Evolutionary conservation across 2,888 invertebrate species (phyloP).

Genomic region (Bombylius discolor): DNA sequence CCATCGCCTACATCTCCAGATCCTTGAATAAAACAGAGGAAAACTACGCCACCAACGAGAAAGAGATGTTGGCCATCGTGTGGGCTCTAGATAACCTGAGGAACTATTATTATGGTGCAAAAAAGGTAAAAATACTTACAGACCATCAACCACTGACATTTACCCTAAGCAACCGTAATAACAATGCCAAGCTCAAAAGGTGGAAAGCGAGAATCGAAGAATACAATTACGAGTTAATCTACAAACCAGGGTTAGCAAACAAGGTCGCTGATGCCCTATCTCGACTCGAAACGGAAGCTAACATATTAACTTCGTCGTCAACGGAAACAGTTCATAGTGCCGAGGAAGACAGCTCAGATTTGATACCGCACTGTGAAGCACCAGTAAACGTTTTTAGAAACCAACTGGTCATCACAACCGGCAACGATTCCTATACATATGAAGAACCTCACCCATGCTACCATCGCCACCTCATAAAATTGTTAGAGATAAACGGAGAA

Average conservation of each 20-base stretch:
- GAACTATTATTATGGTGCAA: slow-evolving; percentile 11
- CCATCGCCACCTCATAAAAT: background rate
- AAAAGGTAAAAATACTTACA: slow-evolving; percentile 9
- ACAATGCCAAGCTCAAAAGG: slow-evolving; percentile 11
- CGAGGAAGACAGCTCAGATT: slow-evolving; percentile 8
- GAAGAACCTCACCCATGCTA: background rate
- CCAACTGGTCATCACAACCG: background rate
- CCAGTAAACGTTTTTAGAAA: background rate
- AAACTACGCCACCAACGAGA: slow-evolving; percentile 12
- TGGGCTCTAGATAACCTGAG: slow-evolving; percentile 8
- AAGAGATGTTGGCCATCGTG: slow-evolving; percentile 10
- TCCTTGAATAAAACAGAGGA: slow-evolving; percentile 8
- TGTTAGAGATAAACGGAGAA: background rate
- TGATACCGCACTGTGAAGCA: background rate
- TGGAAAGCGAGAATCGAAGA: slow-evolving; percentile 12
- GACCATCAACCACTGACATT: slow-evolving; percentile 12
- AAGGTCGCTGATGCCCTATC: slow-evolving; percentile 9
- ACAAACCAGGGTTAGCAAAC: slow-evolving; percentile 11
- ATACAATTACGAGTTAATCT: slow-evolving; percentile 9
- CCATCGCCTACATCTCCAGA: slow-evolving; percentile 1
- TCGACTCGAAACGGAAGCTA: slow-evolving; percentile 1
- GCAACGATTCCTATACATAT: background rate
- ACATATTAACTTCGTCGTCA: background rate
- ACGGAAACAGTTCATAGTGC: slow-evolving; percentile 11
- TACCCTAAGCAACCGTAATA: slow-evolving; percentile 2